Percentiles rank a stretch among this genome's conserved stretches.
Conservation (phyloP, 2,797 vertebrate species). For the Catharus ustulatus region DNA sequence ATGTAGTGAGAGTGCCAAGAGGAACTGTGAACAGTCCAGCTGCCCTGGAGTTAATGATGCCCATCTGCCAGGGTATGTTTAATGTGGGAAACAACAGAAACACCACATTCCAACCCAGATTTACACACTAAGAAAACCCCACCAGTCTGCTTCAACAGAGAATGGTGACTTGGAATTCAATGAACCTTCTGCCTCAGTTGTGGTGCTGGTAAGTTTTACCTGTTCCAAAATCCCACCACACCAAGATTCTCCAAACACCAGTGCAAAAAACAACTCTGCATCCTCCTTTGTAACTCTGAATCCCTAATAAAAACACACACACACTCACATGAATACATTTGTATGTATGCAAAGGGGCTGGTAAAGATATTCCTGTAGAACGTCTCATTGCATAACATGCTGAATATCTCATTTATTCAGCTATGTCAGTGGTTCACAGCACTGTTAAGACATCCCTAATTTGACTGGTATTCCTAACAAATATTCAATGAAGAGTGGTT, state of each 20-base stretch:
- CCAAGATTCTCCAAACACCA: not conserved
- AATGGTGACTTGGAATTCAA: not conserved
- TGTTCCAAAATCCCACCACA: not conserved
- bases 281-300: not conserved
- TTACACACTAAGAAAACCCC: not conserved
- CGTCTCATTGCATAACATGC: not conserved
- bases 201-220: fast-evolving
- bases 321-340: not conserved
- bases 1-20: fast-evolving
- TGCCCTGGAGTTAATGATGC: not conserved
- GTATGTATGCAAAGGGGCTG: not conserved
- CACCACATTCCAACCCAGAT: not conserved
- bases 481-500: not conserved
- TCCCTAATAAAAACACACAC: not conserved
- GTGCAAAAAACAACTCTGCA: not conserved
- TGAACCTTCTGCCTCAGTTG: not conserved
- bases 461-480: not conserved
- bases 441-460: not conserved
- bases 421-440: fast-evolving
- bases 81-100: not conserved
- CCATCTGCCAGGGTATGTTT: not conserved
- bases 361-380: not conserved
- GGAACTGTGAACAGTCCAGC: not conserved
- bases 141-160: not conserved
- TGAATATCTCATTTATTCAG: not conserved